Percentiles rank a stretch among this genome's conserved stretches.
Evolutionary conservation across 2,797 vertebrate species (phyloP).

Genomic region (Malacoctenus gilli): DNA sequence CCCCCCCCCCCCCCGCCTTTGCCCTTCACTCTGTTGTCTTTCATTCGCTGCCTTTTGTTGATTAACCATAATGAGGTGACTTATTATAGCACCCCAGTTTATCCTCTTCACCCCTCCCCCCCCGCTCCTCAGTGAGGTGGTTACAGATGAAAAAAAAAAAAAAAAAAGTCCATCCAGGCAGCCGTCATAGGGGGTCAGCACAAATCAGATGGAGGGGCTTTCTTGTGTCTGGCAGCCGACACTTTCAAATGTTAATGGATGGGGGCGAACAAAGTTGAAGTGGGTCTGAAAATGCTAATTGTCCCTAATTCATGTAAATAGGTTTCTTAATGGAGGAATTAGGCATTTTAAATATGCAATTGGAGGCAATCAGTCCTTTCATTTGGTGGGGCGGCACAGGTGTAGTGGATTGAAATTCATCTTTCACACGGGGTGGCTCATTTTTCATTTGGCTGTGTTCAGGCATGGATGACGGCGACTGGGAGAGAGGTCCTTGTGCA

Average conservation of each 20-base stretch:
- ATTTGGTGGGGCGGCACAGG: slow-evolving; percentile 84
- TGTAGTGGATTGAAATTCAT: slow-evolving; percentile 86
- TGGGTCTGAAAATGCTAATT: slow-evolving; percentile 88
- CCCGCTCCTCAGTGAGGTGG: slow-evolving; percentile 52
- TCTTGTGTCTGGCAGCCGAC: slow-evolving; percentile 89
- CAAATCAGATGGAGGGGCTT: slow-evolving; percentile 85
- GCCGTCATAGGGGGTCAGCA: slow-evolving; percentile 76
- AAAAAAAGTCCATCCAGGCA: slow-evolving; percentile 61
- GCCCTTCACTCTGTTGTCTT: slow-evolving; percentile 71
- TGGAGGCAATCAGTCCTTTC: slow-evolving; percentile 84
- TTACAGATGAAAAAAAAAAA: slow-evolving; percentile 73
- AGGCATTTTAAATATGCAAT: slow-evolving; percentile 86
- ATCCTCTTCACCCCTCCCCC: slow-evolving; percentile 42
- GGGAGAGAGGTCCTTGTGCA: slow-evolving; percentile 58
- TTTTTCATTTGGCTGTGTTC: slow-evolving; percentile 83
- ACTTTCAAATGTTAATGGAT: slow-evolving; percentile 93
- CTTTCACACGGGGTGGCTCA: slow-evolving; percentile 80
- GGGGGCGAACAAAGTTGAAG: slow-evolving; percentile 87
- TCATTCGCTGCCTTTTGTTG: slow-evolving; percentile 77
- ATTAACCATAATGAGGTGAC: slow-evolving; percentile 79
- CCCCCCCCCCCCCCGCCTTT: too few species aligned
- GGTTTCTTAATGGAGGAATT: slow-evolving; percentile 87
- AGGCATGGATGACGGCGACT: slow-evolving; percentile 74
- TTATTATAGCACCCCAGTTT: slow-evolving; percentile 61
- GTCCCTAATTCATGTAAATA: slow-evolving; percentile 88